phyloP scores from a whole-genome alignment of 2,888 invertebrate genomes.

The Napeogenes inachia region DNA sequence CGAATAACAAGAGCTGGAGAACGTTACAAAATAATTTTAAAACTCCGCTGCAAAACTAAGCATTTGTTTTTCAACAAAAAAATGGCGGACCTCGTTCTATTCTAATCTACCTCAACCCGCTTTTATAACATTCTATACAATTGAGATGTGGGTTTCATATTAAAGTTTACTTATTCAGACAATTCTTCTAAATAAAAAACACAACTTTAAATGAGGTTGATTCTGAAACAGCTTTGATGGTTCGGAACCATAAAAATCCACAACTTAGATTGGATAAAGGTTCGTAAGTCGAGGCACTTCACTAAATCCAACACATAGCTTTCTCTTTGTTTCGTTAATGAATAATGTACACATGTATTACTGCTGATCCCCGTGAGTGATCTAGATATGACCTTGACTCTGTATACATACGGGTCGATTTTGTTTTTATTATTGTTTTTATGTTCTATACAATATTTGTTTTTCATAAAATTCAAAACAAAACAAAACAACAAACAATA shows the following conservation, averaged over 20 bases:
- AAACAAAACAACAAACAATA: no score
- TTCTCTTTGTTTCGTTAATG: constrained; percentile 13
- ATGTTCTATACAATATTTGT: background rate
- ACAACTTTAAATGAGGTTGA: background rate
- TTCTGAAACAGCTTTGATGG: background rate
- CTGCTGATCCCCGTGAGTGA: constrained; percentile 22
- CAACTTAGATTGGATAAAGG: constrained; percentile 6
- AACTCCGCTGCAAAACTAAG: no score
- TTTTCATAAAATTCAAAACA: no score
- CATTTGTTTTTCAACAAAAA: no score
- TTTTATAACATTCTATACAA: no score
- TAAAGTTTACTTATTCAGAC: background rate
- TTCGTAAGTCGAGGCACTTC: background rate
- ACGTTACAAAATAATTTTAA: no score
- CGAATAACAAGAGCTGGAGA: no score
- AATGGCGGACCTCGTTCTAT: no score
- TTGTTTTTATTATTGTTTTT: background rate
- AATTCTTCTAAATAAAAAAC: constrained; percentile 3
- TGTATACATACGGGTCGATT: constrained; percentile 8
- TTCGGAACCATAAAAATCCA: background rate
- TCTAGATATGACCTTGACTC: constrained; percentile 18
- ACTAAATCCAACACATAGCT: background rate
- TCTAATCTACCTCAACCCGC: no score
- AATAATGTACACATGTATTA: constrained; percentile 17
- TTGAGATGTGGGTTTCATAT: no score